Conservation (phyloP, 2,113 vertebrate species). For the Hyperopisus bebe region DNA sequence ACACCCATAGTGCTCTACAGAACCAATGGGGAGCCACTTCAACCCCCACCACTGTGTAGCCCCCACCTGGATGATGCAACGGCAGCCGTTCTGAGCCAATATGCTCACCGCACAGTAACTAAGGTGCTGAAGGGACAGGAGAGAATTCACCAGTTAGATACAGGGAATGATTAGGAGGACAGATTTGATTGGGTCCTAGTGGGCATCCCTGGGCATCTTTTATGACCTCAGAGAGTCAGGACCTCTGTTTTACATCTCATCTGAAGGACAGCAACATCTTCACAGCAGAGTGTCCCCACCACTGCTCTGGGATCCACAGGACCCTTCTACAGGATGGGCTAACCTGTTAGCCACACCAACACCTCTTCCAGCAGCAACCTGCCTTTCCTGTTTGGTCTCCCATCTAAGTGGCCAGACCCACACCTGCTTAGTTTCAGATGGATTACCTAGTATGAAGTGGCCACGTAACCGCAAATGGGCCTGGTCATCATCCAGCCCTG, state of each 20-base stretch:
- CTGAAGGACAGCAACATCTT: background rate
- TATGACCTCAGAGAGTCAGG: background rate
- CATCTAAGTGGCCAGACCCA: background rate
- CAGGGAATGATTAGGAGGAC: no score
- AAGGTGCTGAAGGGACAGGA: no score
- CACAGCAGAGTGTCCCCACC: background rate
- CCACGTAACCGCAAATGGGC: background rate
- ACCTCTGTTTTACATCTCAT: background rate
- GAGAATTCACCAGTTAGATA: no score
- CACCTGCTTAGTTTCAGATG: background rate
- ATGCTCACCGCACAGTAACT: no score
- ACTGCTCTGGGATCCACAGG: background rate
- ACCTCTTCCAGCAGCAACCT: background rate
- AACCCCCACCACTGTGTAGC: background rate
- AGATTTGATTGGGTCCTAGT: no score
- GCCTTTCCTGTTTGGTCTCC: background rate
- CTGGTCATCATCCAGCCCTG: background rate
- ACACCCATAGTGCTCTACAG: background rate
- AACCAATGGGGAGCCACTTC: background rate
- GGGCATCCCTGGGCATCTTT: no score
- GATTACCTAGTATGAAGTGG: background rate
- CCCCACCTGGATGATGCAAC: background rate
- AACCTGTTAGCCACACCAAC: background rate
- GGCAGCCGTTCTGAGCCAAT: background rate
- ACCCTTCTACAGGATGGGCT: background rate